Conservation (phyloP, 2,113 vertebrate species). For the Scomber japonicus region DNA sequence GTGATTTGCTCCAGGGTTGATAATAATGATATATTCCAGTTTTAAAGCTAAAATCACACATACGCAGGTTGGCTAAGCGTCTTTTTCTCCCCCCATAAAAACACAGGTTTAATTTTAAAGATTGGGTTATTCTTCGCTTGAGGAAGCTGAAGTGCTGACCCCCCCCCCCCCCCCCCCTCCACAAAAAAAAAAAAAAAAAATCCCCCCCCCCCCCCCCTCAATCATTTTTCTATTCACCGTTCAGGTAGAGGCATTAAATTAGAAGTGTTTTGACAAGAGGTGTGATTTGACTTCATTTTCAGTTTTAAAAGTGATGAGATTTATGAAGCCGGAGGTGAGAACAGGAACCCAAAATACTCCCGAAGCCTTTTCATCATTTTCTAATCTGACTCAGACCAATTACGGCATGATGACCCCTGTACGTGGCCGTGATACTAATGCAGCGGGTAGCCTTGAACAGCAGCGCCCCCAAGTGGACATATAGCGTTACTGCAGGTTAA, state of each 20-base stretch:
- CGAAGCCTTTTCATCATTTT: constrained; percentile 12
- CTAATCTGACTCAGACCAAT: constrained; percentile 24
- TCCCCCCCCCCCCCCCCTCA: no score
- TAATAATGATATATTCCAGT: background rate
- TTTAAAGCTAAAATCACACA: background rate
- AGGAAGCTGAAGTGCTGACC: background rate
- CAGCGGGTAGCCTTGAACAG: background rate
- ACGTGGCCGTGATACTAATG: constrained; percentile 5
- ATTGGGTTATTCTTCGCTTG: background rate
- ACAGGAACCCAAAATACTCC: constrained; percentile 6
- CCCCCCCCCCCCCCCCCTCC: background rate
- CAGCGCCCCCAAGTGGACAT: constrained; percentile 23
- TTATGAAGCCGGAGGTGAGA: constrained; percentile 1
- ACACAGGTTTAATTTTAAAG: background rate
- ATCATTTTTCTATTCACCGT: background rate
- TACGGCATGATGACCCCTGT: background rate
- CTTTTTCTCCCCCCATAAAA: background rate
- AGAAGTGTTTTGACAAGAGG: background rate
- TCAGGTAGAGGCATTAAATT: background rate
- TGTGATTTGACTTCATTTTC: background rate
- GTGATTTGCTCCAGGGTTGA: background rate
- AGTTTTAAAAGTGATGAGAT: constrained; percentile 7
- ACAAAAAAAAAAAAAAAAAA: no score
- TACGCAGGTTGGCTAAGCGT: background rate
- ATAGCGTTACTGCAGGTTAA: background rate